Base-by-base conservation (phyloP, 2,888 invertebrate genomes). In the Cantharis rufa region DNA sequence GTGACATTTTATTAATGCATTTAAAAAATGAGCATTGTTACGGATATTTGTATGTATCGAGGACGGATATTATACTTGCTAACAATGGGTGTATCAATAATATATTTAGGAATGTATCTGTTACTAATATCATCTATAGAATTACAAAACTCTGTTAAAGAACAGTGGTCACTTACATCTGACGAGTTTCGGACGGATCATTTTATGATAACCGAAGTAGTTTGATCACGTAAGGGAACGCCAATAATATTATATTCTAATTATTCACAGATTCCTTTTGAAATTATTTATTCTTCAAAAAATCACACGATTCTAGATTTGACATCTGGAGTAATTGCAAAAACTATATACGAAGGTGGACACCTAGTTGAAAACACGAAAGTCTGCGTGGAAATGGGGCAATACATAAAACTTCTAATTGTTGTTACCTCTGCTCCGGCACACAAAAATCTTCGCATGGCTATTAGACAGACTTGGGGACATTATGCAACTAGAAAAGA, bases 391-490 rank as follows among this genome's bases (percentile, higher is more conserved):
- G 89, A 92, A 83, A 88, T 91, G 80, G 94, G 94, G 69, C 90
- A 90, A 80, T 88, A 89, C 24, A 87, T 93, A 80, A 90, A 90
- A 82, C 87, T 95, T 79, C 84, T 94, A 78, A 90, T 94, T 76
- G 89, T 93, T 71, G 92, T 95, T 82, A 93, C 94, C 81, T 94
- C 94, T 70, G 94, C 95, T 48, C 94, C 93, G 64, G 86, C 90
- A 70, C 94, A 95, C 87, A 89, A 90, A 71, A 90, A 90, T 24
- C 93, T 94, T 70, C 90, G 95, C 70, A 91, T 92, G 87, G 94
- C 94, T 13, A 94, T 95, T 81, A 91, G 95, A 2, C 92, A 94
- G 83, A 95, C 95, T 24, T 95, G 95, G 95, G 95, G 95, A 1
- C 93, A 94, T 87, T 94, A 90, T 89, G 89, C 91, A 82, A 88